phyloP scores from a whole-genome alignment of 2,888 invertebrate genomes.

The Taphrorychus bicolor region DNA sequence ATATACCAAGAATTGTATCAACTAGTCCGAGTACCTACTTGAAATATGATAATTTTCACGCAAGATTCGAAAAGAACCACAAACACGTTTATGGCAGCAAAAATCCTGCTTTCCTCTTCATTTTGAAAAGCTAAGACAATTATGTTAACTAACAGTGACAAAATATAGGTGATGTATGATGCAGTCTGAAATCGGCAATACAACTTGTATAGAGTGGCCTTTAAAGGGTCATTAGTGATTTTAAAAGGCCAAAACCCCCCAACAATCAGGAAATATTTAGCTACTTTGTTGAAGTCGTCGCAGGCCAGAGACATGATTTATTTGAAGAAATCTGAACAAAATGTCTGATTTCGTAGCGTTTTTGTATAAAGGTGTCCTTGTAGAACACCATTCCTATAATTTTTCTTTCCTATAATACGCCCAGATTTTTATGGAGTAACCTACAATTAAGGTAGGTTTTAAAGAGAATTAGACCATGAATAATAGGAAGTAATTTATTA shows the following conservation, averaged over 20 bases:
- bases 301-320: not conserved
- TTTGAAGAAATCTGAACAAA: too few species aligned
- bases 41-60: slow-evolving; percentile 17
- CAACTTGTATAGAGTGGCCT: slow-evolving; percentile 1
- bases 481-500: too few species aligned
- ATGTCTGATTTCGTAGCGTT: too few species aligned
- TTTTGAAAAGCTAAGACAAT: slow-evolving; percentile 4
- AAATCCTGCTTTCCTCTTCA: slow-evolving; percentile 4
- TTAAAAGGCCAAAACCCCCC: slow-evolving; percentile 23
- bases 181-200: slow-evolving; percentile 9
- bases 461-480: too few species aligned
- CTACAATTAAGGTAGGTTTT: too few species aligned
- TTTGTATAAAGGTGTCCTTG: too few species aligned
- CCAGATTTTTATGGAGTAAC: too few species aligned
- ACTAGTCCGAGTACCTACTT: too few species aligned
- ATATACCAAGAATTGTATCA: too few species aligned
- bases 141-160: slow-evolving; percentile 9
- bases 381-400: too few species aligned
- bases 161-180: slow-evolving; percentile 7
- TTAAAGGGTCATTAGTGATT: slow-evolving; percentile 4
- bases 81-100: slow-evolving; percentile 16
- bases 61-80: slow-evolving; percentile 14
- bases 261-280: slow-evolving; percentile 1
- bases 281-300: slow-evolving; percentile 12
- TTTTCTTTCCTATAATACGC: too few species aligned